Base-by-base conservation (phyloP, 2,888 invertebrate genomes). In the Tetragnatha montana region DNA sequence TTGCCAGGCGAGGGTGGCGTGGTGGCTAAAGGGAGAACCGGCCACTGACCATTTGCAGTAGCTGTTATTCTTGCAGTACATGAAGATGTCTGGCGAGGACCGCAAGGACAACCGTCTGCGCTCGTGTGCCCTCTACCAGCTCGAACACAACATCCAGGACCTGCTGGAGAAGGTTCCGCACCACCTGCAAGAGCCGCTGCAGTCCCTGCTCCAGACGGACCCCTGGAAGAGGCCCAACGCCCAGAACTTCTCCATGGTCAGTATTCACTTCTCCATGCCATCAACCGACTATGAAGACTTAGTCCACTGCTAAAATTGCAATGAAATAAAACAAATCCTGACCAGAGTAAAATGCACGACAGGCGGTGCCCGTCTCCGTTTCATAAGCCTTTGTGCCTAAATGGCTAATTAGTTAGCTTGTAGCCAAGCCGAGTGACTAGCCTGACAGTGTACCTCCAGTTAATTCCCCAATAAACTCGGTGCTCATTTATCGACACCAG, bases 241-340 rank as follows among this genome's bases (percentile, higher is more conserved):
- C 69, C 98, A 98, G 93, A 95, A 98, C 87, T 95, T 99, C 92
- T 96, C 97, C 68, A 95, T 98, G 96, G 98, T 98, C 94, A 95
- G 93, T 92, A 50, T 1, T 35, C 14, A 71, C 22, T 21, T n/a
- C n/a, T n/a, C n/a, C n/a, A n/a, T n/a, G n/a, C n/a, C n/a, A n/a
- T n/a, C n/a, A n/a, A n/a, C n/a, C n/a, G n/a, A n/a, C n/a, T n/a
- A n/a, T n/a, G n/a, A n/a, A n/a, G n/a, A n/a, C n/a, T n/a, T n/a
- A n/a, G n/a, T n/a, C n/a, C n/a, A n/a, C n/a, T n/a, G n/a, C n/a
- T n/a, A n/a, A n/a, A n/a, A n/a, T n/a, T n/a, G n/a, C n/a, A n/a
- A n/a, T n/a, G n/a, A n/a, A n/a, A n/a, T n/a, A n/a, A n/a, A n/a
- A n/a, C n/a, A n/a, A n/a, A n/a, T n/a, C n/a, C n/a, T n/a, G n/a